Evolutionary conservation across 2,888 invertebrate genomes (phyloP), one percentile per base, ranked within the genome.

Genomic region (Hesperia comma): DNA sequence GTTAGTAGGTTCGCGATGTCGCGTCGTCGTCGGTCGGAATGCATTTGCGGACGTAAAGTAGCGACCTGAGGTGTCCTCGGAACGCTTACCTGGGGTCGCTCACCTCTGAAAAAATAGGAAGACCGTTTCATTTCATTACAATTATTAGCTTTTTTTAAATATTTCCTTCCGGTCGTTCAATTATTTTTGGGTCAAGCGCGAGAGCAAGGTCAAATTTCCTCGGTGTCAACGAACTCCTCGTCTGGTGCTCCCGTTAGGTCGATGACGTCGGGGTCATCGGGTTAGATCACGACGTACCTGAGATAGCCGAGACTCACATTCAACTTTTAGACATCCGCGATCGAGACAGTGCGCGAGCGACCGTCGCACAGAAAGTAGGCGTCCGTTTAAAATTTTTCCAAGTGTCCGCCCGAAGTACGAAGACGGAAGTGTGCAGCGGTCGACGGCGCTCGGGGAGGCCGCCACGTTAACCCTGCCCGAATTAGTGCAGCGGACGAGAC

Each of bases 1-100:
- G 92, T 90, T 91, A 92, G 91, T 91, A 90, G 91, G 91, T 90
- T 90, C 92, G 91, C 90, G 87, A 89, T 88, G 90, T 90, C 91
- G 91, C 88, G 87, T 87, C 90, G 90, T 84, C 83, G 88, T 85
- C 89, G 90, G 91, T 87, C 88, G 90, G 91, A 90, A 92, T 92
- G 92, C 92, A 92, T 92, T 92, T 91, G 90, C 90, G 91, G 86
- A 90, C 89, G 89, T 90, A 86, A 88, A 90, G 89, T 87, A 87
- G 90, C 85, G 88, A 90, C 89, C 90, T 90, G 81, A 90, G 91
- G 91, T 90, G 85, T 86, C 90, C 86, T 83, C 86, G 87, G 83
- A 85, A 79, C 82, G 84, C 82, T 86, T 83, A 90, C 92, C 90
- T 90, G 89, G 76, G 86, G 85, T 86, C 87, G 87, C 81, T 85